phyloP scores from a whole-genome alignment of 2,113 vertebrate genomes.

The Cryptoleucopteryx plumbea region DNA sequence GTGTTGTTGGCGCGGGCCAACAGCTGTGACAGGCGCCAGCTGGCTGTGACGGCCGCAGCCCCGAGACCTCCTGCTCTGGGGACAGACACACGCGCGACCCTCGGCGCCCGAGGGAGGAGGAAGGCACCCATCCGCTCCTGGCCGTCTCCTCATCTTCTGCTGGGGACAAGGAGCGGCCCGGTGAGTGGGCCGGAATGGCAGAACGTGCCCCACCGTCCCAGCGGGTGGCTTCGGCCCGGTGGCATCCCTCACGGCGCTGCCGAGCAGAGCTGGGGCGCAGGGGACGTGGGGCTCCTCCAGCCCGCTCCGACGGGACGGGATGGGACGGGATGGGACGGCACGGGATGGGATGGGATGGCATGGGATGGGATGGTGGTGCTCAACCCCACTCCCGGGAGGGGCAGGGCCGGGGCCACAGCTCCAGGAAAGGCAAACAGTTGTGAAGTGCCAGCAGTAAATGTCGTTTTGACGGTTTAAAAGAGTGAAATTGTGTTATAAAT shows the following conservation, averaged over 20 bases:
- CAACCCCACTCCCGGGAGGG: rapidly evolving
- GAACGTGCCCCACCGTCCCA: rapidly evolving
- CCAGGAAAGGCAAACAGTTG: background rate
- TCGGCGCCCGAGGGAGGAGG: background rate
- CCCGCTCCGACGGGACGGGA: rapidly evolving
- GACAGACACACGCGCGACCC: background rate
- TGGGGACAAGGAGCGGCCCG: background rate
- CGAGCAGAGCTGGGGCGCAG: rapidly evolving
- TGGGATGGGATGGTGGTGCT: background rate
- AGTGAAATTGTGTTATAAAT: background rate
- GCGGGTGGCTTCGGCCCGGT: rapidly evolving
- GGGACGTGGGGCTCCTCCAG: background rate
- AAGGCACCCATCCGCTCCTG: rapidly evolving
- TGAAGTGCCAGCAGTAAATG: rapidly evolving
- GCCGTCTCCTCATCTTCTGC: background rate
- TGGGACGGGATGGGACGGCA: background rate
- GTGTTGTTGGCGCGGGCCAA: background rate
- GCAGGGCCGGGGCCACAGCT: background rate
- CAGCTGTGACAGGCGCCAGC: background rate
- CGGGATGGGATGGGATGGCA: rapidly evolving
- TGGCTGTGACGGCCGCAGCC: background rate
- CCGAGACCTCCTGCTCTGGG: background rate
- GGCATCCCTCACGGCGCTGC: background rate
- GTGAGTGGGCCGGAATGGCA: rapidly evolving
- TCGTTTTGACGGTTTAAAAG: background rate